phyloP scores from a whole-genome alignment of 2,888 invertebrate genomes.

The Rhogogaster chlorosoma region DNA sequence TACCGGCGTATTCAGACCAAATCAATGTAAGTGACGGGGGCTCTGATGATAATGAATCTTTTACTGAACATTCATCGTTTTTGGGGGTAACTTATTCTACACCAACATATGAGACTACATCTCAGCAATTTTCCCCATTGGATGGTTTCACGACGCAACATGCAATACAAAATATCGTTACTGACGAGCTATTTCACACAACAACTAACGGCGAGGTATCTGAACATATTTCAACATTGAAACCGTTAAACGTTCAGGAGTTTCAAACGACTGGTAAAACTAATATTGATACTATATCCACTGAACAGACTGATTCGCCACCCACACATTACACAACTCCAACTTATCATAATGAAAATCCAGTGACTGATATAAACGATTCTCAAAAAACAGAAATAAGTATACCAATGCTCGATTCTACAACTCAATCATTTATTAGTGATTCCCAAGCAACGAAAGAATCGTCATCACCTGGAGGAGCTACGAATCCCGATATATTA shows the following conservation, averaged over 20 bases:
- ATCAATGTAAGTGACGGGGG: not conserved
- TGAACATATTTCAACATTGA: not conserved
- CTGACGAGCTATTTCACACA: not conserved
- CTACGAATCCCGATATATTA: not conserved
- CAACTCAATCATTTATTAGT: not conserved
- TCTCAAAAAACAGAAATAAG: not conserved
- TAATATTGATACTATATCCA: not conserved
- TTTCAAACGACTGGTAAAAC: not conserved
- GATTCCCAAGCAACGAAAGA: not conserved
- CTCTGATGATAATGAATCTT: not conserved
- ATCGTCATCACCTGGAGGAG: not conserved
- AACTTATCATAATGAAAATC: not conserved
- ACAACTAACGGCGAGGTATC: not conserved
- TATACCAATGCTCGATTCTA: conserved; percentile 12
- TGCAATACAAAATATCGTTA: not conserved
- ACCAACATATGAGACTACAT: not conserved
- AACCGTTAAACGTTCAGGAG: not conserved
- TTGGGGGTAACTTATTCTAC: not conserved
- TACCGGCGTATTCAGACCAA: not conserved
- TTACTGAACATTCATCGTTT: conserved; percentile 12
- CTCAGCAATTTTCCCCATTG: not conserved
- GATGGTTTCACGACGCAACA: not conserved
- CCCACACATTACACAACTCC: conserved; percentile 1
- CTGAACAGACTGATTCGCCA: not conserved
- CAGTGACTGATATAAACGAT: not conserved